These are phyloP conservation scores for Parascotia fuliginaria DNA, from an alignment of 2,888 invertebrate species.

Conservation along the genomic window DNA sequence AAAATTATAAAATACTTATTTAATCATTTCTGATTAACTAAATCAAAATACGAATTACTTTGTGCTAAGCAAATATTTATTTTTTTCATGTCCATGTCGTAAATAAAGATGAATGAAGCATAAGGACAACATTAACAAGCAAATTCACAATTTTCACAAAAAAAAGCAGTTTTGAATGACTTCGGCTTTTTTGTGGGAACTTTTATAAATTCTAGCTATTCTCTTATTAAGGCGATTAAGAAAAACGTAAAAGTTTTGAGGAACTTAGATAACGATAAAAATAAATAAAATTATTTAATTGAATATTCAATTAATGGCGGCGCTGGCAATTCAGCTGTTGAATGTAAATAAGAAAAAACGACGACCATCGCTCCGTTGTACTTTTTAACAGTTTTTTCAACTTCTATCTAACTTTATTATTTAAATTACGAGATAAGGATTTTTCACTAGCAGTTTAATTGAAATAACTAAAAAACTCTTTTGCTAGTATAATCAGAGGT, in stretches of 20 bases:
- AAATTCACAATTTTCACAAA: no score
- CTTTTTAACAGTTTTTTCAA: background rate
- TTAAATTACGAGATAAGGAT: background rate
- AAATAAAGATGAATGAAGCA: no score
- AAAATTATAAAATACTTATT: no score
- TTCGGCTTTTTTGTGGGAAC: no score
- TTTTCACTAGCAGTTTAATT: background rate
- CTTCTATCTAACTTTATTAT: background rate
- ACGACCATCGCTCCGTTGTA: background rate
- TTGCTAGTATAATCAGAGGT: background rate
- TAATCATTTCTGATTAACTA: no score
- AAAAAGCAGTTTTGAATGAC: no score
- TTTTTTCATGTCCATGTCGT: no score
- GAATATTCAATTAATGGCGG: background rate
- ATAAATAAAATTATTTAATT: background rate
- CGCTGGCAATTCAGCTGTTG: background rate
- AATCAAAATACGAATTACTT: no score
- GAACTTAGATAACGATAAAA: background rate
- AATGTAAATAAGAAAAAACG: background rate
- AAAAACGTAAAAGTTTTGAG: background rate
- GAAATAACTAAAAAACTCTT: background rate
- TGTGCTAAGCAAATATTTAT: no score
- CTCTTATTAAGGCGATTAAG: no score
- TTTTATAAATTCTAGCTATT: no score
- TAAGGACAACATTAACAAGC: no score